Evolutionary conservation across 2,888 invertebrate genomes (phyloP).

Genomic region (Eupithecia pulchellata): DNA sequence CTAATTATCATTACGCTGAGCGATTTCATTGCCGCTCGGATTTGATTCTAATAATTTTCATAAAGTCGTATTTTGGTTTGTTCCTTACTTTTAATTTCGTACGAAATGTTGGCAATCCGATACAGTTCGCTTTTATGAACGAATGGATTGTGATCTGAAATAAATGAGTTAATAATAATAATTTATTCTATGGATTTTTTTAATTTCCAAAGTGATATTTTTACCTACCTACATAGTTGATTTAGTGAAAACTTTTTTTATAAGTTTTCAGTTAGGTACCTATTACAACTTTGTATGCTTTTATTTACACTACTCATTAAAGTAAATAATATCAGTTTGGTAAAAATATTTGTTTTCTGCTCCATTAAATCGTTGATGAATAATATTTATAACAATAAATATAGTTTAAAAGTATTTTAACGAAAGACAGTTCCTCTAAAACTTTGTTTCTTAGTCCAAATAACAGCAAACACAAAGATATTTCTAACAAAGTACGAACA

Average conservation of each 20-base stretch:
- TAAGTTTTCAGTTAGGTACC: no score
- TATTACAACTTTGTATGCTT: no score
- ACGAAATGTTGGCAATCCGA: neutral
- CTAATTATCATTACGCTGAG: slow-evolving; percentile 30
- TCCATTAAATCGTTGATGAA: neutral
- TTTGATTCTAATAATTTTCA: slow-evolving; percentile 17
- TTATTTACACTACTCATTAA: no score
- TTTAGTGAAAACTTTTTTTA: no score
- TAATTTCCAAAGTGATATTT: neutral
- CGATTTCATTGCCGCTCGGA: slow-evolving; percentile 31
- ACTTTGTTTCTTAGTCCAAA: slow-evolving; percentile 23
- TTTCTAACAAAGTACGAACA: slow-evolving; percentile 63
- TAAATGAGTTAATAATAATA: no score
- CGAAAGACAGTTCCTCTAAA: neutral
- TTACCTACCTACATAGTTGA: neutral
- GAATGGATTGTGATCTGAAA: no score
- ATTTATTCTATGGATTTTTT: neutral
- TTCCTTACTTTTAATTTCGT: neutral
- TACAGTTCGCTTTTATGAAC: no score
- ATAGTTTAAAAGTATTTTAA: neutral
- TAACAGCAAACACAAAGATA: slow-evolving; percentile 55
- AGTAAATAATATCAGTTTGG: no score
- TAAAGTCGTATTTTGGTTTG: neutral
- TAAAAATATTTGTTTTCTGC: no score
- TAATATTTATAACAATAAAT: neutral